A percentile compares a stretch with the other conserved stretches of the same genome.
Conservation (phyloP, 2,888 invertebrate genomes). For the Cantharis nigra region DNA sequence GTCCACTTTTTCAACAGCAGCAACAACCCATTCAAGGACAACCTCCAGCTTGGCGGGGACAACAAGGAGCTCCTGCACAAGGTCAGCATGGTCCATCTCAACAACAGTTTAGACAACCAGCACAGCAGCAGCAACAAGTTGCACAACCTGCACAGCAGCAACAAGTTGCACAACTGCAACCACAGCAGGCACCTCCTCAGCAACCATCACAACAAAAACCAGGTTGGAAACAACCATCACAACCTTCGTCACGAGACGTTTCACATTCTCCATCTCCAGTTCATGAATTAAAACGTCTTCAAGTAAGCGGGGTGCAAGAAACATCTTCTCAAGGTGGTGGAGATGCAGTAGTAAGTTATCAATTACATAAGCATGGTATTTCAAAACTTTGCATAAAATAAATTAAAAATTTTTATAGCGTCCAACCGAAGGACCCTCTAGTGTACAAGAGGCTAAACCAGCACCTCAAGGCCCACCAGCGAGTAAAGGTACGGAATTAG, state of each 20-base stretch:
- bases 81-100: neutral
- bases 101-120: neutral
- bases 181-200: neutral
- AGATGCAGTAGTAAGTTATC: neutral
- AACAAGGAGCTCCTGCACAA: slow-evolving; percentile 4
- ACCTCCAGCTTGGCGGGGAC: slow-evolving; percentile 11
- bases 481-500: neutral
- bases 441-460: neutral
- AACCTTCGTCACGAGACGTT: neutral
- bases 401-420: neutral
- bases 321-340: neutral
- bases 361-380: neutral
- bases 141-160: neutral
- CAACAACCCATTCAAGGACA: slow-evolving; percentile 8
- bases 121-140: neutral
- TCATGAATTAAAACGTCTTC: neutral
- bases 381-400: neutral
- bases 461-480: neutral
- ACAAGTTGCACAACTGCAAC: neutral
- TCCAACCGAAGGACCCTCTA: neutral
- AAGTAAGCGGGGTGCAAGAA: neutral
- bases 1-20: too few species aligned
- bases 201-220: neutral
- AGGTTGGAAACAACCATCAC: neutral
- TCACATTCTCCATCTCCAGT: neutral